Evolutionary conservation across 1,140 invertebrate species (phyloP), one percentile per base, ranked within the genome.

Genomic region (Neodiprion lecontei): DNA sequence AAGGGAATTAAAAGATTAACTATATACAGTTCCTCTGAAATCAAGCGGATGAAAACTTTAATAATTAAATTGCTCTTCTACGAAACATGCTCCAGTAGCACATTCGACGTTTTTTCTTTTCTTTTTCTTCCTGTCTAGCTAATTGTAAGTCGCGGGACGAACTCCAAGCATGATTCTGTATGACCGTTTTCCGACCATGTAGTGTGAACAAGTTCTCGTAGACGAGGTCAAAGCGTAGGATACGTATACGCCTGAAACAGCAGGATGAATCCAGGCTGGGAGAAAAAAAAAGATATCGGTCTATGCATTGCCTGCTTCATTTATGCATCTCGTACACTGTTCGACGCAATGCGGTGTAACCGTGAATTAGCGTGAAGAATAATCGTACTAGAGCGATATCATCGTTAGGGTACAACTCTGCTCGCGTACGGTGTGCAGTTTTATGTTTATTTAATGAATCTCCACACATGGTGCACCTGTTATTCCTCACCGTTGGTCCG

Each of bases 1-100:
- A 82, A 82, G 78, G 78, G 76, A 77, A 80, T 81, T 81, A 82
- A 77, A 75, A 79, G 80, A 84, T 83, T 82, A 81, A 82, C 81
- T 81, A 75, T 79, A 65, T 17, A 65, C 61, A 23, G 67, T 23
- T 7, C 7, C 23, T 69, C 23, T 7, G 4, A 61, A 61, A 9
- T 71, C 11, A 49, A 8, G n/a, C 7, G 70, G 78, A 80, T 81
- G 75, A 82, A 80, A 80, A 82, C 77, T 77, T 82, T 82, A 83
- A 82, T 83, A 82, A 83, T 81, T 81, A 78, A 80, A 82, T 79
- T 81, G 73, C 74, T 73, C 78, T 12, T 69, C 11, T 23, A 61
- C 53, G 53, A 61, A 61, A 61, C n/a, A 61, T 40, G 5, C 28
- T 40, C 5, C 2, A 5, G 28, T 40, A 40, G 28, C 0, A 40